These are phyloP conservation scores for Priocnemis perturbator DNA, from an alignment of 2,888 invertebrate genomes.

Conservation along the genomic window DNA sequence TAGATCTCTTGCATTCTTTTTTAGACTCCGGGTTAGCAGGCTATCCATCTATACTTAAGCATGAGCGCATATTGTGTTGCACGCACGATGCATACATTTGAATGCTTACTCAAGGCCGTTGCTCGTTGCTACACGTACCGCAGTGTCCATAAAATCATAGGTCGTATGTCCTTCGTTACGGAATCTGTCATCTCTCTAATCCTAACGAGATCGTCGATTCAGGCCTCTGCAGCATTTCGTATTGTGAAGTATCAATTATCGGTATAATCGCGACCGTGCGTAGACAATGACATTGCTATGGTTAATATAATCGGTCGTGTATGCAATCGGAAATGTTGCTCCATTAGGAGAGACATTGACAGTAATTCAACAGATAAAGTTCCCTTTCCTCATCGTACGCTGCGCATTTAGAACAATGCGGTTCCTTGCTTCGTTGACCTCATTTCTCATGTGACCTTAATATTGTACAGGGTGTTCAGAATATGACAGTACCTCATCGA, in stretches of 20 bases:
- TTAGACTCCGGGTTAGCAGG: slow-evolving; percentile 55
- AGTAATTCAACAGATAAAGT: too few relatives aligned
- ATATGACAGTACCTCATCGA: slow-evolving; percentile 8
- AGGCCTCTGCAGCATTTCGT: too few relatives aligned
- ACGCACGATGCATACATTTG: slow-evolving; percentile 53
- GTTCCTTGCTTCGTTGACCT: slow-evolving; percentile 53
- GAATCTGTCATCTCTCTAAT: slow-evolving; percentile 21
- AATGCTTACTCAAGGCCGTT: slow-evolving; percentile 59
- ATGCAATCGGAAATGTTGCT: too few relatives aligned
- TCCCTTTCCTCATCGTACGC: slow-evolving; percentile 1
- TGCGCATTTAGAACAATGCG: slow-evolving; percentile 34
- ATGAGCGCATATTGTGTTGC: slow-evolving; percentile 53
- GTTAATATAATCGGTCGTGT: too few relatives aligned
- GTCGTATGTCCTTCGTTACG: slow-evolving; percentile 25
- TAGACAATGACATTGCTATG: too few relatives aligned
- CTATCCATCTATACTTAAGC: slow-evolving; percentile 55
- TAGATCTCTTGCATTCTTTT: slow-evolving; percentile 54
- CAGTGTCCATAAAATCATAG: slow-evolving; percentile 34
- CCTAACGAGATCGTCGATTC: neutral
- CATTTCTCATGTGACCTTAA: slow-evolving; percentile 59
- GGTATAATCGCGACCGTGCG: neutral
- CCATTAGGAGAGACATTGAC: too few relatives aligned
- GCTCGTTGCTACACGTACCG: slow-evolving; percentile 30
- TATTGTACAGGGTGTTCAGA: slow-evolving; percentile 51
- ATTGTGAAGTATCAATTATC: neutral